Base-by-base conservation (phyloP, 2,888 invertebrate species). In the Nematopogon swammerdamellus region DNA sequence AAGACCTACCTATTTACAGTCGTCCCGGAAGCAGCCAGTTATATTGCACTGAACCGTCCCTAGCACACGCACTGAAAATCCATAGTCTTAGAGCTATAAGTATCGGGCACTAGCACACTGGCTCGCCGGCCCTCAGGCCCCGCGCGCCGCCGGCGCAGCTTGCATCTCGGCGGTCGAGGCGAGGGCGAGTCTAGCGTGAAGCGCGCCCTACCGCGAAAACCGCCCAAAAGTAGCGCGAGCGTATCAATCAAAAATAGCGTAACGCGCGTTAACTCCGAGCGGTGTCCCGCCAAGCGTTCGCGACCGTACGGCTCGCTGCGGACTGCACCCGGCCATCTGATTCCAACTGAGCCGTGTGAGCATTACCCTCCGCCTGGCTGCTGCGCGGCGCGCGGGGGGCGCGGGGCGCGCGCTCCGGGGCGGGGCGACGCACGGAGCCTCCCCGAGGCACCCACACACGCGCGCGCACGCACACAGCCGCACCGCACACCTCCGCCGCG, bases 281-380 rank as follows among this genome's bases (percentile, higher is more conserved):
- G 67, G 68, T 70, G 47, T 62, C 66, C 73, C 68, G 64, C 77
- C 75, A 74, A 73, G 73, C 76, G 76, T 75, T 77, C 69, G 68
- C 76, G 74, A 70, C 72, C 70, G 66, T 72, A 77, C 76, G 79
- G 79, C 80, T 77, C 69, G 77, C 64, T 77, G 65, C 66, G 75
- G 75, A 79, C 79, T 79, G 79, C 72, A 36, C 74, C 74, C 67
- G 72, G 70, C 75, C 74, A 75, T 76, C 77, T 76, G 77, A 77
- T 79, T 77, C 68, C 76, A 76, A 80, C 63, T 80, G 73, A 80
- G 72, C 79, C 80, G 80, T 79, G 70, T 77, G 79, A 79, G 77
- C 79, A 80, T 67, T 67, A 60, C 59, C 53, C 59, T 64, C 70
- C 77, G 75, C 71, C 72, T 72, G 61, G 75, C 73, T 61, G 68